Evolutionary conservation across 2,797 vertebrate genomes (phyloP), one percentile per base, ranked within the genome.

Genomic region (Fundulus diaphanus): DNA sequence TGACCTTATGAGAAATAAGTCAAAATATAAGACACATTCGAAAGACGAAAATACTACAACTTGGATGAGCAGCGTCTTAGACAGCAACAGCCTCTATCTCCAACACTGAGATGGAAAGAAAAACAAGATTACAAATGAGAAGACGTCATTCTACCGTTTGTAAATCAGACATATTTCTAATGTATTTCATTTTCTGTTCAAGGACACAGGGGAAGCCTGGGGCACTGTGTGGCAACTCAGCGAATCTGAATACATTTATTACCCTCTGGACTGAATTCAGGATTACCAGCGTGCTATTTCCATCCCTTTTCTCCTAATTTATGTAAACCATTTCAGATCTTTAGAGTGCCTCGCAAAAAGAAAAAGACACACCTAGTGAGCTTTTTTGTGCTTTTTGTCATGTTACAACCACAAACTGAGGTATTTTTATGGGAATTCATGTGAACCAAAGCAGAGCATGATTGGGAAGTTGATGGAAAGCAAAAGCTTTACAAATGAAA

Each of bases 51-150:
- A 80, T 77, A 82, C 66, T 68, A 77, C 83, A 80, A 81, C 61
- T 63, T 74, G 80, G 81, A 54, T 61, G 68, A 91, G 80, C 82
- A 88, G 85, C 81, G 85, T 83, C 46, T 73, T 57, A 69, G 76
- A 68, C 67, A 82, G 65, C 40, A 73, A 33, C 29, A 27, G 48
- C 63, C 29, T 33, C 29, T 29, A n/a, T 24, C 7, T 33, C 46
- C 12, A 75, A 59, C 73, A 46, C 49, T 27, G 33, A n/a, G 20
- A 11, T 22, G 20, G 37, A 42, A 35, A 48, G 37, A 42, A 35
- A 48, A 7, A 9, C 37, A 40, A n/a, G 20, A 49, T 35, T 31
- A 3, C 15, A 57, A 57, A n/a, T 31, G 2, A 31, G 31, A 20
- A 59, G 5, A 57, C 15, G 12, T 27, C 11, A 57, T 18, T 57